These are phyloP conservation scores for roundworm (Caenorhabditis elegans) DNA, from an alignment of 1,140 invertebrate genomes.

Conservation along the genomic window DNA sequence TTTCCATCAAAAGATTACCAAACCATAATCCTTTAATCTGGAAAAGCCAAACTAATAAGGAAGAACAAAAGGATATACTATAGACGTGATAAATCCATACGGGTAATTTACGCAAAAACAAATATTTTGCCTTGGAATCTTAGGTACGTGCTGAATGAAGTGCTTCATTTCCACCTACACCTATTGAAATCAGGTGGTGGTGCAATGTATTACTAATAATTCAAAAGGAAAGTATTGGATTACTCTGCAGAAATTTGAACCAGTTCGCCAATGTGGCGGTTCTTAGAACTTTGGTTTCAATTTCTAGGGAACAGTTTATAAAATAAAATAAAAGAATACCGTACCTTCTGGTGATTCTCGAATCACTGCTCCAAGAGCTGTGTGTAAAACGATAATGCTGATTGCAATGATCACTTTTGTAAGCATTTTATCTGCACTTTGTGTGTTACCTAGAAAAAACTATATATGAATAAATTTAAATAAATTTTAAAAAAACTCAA, in stretches of 20 bases:
- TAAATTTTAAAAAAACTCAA: neutral
- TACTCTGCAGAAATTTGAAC: neutral
- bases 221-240: neutral
- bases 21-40: neutral
- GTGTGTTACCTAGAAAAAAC: neutral
- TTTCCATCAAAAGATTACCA: too few species aligned
- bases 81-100: neutral
- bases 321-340: neutral
- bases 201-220: neutral
- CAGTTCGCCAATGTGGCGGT: neutral
- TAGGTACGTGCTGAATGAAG: too few species aligned
- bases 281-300: neutral
- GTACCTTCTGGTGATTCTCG: neutral
- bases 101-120: neutral
- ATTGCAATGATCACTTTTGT: neutral
- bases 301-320: too few species aligned
- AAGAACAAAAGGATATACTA: conserved; percentile 7
- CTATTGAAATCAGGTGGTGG: neutral
- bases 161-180: neutral
- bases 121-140: too few species aligned
- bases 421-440: neutral
- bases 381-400: neutral
- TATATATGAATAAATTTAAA: too few species aligned
- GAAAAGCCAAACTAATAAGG: neutral
- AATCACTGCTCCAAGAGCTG: neutral